A percentile compares a stretch with the other conserved stretches of the same genome.
Conservation (phyloP, 1,140 invertebrate species). For the Pogonognathellus flavescens region DNA sequence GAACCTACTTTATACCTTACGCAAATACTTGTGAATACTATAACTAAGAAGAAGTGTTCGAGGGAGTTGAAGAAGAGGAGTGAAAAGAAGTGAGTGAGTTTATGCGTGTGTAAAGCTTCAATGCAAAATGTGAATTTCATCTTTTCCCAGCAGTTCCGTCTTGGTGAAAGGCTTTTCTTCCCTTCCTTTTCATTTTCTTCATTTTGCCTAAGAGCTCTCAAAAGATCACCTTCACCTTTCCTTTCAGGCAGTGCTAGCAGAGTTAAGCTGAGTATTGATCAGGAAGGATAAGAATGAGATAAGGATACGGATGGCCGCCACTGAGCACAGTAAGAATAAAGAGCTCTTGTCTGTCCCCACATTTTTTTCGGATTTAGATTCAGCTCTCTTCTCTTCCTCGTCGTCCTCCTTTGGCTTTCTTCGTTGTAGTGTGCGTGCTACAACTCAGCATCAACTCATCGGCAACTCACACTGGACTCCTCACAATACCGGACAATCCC, state of each 20-base stretch:
- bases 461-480: constrained; percentile 1
- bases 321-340: constrained; percentile 38
- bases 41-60: background rate
- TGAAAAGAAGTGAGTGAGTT: background rate
- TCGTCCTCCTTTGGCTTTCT: background rate
- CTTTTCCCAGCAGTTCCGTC: constrained; percentile 29
- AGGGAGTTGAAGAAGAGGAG: background rate
- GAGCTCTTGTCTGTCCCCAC: constrained; percentile 41
- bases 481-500: background rate
- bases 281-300: constrained; percentile 48
- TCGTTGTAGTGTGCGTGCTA: background rate
- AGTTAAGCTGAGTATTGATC: constrained; percentile 45
- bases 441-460: background rate
- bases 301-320: constrained; percentile 37
- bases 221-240: constrained; percentile 48
- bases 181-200: constrained; percentile 47
- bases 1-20: background rate
- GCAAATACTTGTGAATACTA: constrained; percentile 1
- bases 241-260: constrained; percentile 23
- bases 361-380: constrained; percentile 26
- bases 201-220: constrained; percentile 48
- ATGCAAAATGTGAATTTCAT: constrained; percentile 50
- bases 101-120: background rate
- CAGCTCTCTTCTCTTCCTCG: background rate
- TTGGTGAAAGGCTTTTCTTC: constrained; percentile 5